phyloP scores from a whole-genome alignment of 1,140 invertebrate genomes.

The Oncopodura yosiiana region DNA sequence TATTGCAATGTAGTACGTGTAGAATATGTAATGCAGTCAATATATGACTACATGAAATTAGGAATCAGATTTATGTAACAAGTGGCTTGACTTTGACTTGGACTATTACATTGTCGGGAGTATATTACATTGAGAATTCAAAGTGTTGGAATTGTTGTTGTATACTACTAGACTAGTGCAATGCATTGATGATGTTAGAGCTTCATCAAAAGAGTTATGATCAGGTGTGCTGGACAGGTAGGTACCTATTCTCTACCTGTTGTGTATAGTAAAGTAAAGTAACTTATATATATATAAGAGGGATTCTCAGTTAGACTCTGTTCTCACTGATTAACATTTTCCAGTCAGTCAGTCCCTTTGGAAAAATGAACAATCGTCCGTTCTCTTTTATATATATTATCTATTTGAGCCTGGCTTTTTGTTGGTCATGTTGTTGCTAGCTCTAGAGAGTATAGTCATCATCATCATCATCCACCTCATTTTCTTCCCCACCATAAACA shows the following conservation, averaged over 20 bases:
- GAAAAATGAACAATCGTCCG: no score
- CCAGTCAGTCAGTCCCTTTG: slow-evolving; percentile 4
- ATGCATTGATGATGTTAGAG: not conserved
- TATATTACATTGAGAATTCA: no score
- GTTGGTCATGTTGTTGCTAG: no score
- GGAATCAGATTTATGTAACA: slow-evolving; percentile 17
- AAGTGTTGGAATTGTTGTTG: no score
- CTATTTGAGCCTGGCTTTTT: no score
- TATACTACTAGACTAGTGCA: not conserved
- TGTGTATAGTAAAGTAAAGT: not conserved
- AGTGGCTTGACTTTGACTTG: slow-evolving; percentile 6
- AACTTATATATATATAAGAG: not conserved
- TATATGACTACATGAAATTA: not conserved
- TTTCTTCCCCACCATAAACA: no score
- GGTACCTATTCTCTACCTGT: slow-evolving; percentile 1
- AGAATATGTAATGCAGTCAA: no score
- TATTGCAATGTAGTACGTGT: no score
- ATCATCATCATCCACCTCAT: no score
- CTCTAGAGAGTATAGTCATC: no score
- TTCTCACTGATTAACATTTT: not conserved
- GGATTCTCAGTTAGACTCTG: not conserved
- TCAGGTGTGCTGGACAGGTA: slow-evolving; percentile 30
- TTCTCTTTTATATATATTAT: no score
- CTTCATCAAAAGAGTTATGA: slow-evolving; percentile 18
- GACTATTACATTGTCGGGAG: no score